Conservation (phyloP, 2,113 vertebrate genomes). For the Bagarius yarrelli region DNA sequence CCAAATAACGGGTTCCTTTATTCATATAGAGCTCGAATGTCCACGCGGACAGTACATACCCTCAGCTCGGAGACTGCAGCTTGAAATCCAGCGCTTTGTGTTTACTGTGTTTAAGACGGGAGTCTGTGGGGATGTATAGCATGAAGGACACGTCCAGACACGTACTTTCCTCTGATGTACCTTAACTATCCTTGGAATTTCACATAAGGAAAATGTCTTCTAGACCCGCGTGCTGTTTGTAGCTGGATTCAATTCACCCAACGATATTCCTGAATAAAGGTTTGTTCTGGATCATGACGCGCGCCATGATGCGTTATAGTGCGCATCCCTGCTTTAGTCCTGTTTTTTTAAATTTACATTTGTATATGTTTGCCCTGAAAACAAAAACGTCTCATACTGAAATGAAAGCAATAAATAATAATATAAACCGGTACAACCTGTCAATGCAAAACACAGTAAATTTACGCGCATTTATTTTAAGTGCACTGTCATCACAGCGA, state of each 20-base stretch:
- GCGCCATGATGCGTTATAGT: neutral
- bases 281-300: neutral
- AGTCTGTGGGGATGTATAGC: neutral
- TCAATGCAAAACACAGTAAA: neutral
- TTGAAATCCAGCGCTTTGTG: neutral
- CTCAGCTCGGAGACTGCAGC: neutral
- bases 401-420: neutral
- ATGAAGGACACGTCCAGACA: conserved; percentile 4
- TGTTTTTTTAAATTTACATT: neutral
- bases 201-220: neutral
- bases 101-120: conserved; percentile 3
- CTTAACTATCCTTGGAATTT: neutral
- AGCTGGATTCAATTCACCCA: neutral
- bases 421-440: neutral
- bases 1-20: neutral
- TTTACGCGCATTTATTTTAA: neutral
- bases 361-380: neutral
- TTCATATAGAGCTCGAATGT: neutral
- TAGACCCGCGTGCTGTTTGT: neutral
- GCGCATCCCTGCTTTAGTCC: neutral
- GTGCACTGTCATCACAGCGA: neutral
- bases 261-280: neutral
- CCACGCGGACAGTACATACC: neutral
- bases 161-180: neutral
- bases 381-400: neutral